Conservation (phyloP, 2,113 vertebrate species). For the Etia nguti region DNA sequence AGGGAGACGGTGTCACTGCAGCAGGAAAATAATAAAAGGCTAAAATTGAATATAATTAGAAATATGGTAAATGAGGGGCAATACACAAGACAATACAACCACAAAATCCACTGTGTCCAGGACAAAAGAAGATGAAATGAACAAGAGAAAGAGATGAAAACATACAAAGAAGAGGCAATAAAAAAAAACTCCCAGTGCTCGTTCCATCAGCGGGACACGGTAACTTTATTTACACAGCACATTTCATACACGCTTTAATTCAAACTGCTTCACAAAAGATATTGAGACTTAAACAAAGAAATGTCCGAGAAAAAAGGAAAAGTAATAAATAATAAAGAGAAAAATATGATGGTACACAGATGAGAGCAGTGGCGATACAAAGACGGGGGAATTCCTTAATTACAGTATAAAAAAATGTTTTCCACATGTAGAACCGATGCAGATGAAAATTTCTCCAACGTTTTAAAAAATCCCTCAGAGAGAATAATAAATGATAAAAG, state of each 20-base stretch:
- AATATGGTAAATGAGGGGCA: slow-evolving; percentile 20
- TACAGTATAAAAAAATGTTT: not conserved
- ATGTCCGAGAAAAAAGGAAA: not conserved
- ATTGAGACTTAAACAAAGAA: not conserved
- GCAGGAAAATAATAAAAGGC: slow-evolving; percentile 36
- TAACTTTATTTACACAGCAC: not conserved
- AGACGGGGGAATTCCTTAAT: not conserved
- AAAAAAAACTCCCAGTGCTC: not conserved
- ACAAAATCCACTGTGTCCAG: not conserved
- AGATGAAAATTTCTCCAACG: not conserved
- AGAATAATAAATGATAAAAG: not conserved
- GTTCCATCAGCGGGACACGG: not conserved
- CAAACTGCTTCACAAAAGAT: not conserved
- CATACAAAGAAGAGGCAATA: not conserved
- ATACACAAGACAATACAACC: not conserved
- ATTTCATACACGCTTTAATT: not conserved
- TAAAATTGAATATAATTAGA: slow-evolving; percentile 51
- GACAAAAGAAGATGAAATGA: not conserved
- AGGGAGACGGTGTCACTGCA: slow-evolving; percentile 33
- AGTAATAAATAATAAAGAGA: not conserved
- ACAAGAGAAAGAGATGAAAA: not conserved
- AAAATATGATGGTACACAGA: not conserved
- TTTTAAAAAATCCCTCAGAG: not conserved
- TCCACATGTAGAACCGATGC: not conserved
- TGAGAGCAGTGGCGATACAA: not conserved